These are phyloP conservation scores for Agelaius tricolor DNA, from an alignment of 2,113 vertebrate genomes.

Conservation along the genomic window DNA sequence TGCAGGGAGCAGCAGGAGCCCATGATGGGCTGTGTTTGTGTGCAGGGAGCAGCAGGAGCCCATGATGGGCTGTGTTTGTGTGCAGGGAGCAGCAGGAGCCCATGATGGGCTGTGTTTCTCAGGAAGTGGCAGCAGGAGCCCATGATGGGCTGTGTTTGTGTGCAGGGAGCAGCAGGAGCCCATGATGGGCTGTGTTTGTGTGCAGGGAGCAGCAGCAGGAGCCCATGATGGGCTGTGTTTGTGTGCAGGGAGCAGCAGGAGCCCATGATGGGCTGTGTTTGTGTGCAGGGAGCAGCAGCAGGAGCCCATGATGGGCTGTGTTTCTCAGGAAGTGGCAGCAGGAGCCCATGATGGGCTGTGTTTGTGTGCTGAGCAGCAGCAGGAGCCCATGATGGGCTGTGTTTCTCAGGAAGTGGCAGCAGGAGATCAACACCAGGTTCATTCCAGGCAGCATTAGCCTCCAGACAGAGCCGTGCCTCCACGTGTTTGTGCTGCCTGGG, in stretches of 20 bases:
- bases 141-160: neutral
- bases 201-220: neutral
- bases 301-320: neutral
- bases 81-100: neutral
- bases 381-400: neutral
- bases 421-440: neutral
- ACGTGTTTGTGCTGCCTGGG: neutral
- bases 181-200: accelerated
- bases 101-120: no score
- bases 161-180: neutral
- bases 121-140: neutral
- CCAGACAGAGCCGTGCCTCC: neutral
- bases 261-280: neutral
- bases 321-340: neutral
- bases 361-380: neutral
- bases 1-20: neutral
- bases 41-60: neutral
- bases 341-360: neutral
- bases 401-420: neutral
- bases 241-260: neutral
- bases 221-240: neutral
- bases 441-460: neutral
- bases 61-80: neutral
- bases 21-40: neutral
- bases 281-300: neutral